A percentile compares a stretch with the other conserved stretches of the same genome.
Conservation (phyloP, 1,140 invertebrate genomes). For the Lycorma delicatula region DNA sequence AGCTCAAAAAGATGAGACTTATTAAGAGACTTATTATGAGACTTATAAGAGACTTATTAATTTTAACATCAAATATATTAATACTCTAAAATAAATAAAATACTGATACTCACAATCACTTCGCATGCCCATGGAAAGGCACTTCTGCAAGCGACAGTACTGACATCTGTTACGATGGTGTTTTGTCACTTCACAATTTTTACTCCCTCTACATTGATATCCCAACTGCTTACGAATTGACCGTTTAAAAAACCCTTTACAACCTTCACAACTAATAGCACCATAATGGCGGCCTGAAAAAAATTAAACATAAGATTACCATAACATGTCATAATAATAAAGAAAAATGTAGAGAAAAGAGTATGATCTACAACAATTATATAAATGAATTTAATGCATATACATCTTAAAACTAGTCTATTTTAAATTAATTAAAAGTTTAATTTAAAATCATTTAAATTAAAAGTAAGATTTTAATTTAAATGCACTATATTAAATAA, state of each 20-base stretch:
- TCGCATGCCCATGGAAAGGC: conserved; percentile 92
- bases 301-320: conserved; percentile 4
- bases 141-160: conserved; percentile 95
- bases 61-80: no score
- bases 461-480: no score
- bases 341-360: no score
- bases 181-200: conserved; percentile 95
- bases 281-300: conserved; percentile 78
- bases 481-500: no score
- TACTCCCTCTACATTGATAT: conserved; percentile 88
- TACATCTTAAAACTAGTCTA: no score
- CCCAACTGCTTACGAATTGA: conserved; percentile 91
- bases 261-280: conserved; percentile 87
- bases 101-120: conserved; percentile 83
- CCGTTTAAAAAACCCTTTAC: conserved; percentile 87
- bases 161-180: conserved; percentile 95
- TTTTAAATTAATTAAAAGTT: no score
- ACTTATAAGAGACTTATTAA: no score
- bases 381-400: no score
- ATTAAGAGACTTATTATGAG: no score
- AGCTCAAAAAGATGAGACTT: no score
- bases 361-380: no score
- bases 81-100: conserved; percentile 10
- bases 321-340: conserved; percentile 9
- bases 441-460: no score